phyloP scores from a whole-genome alignment of 2,113 vertebrate species.

The Limnothrissa miodon region DNA sequence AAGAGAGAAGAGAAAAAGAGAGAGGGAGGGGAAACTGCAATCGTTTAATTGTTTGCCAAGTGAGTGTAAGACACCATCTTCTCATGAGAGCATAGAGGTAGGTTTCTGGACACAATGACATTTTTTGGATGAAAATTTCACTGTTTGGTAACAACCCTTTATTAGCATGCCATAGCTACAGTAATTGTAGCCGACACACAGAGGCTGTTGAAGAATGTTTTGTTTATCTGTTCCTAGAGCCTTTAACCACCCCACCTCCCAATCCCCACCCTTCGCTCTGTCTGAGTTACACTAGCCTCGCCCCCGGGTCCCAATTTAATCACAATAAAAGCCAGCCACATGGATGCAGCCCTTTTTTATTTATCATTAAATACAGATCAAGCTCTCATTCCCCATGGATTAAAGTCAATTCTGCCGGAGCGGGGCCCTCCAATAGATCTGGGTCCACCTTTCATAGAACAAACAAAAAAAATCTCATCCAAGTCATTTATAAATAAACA shows the following conservation, averaged over 20 bases:
- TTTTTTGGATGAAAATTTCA: slow-evolving; percentile 25
- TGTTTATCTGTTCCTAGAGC: slow-evolving; percentile 9
- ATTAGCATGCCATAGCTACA: slow-evolving; percentile 50
- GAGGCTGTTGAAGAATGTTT: slow-evolving; percentile 41
- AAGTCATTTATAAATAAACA: slow-evolving; percentile 39
- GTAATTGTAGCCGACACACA: slow-evolving; percentile 46
- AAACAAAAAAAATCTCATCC: slow-evolving; percentile 33
- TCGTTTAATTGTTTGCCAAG: slow-evolving; percentile 35
- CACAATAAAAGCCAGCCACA: slow-evolving; percentile 35
- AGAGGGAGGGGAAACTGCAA: not conserved
- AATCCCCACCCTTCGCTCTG: not conserved
- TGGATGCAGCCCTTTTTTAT: slow-evolving; percentile 64
- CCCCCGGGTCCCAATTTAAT: slow-evolving; percentile 43
- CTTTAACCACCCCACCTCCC: slow-evolving; percentile 17
- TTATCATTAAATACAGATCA: slow-evolving; percentile 69
- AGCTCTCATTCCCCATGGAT: slow-evolving; percentile 43
- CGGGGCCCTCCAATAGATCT: slow-evolving; percentile 20
- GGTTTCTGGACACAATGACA: slow-evolving; percentile 5
- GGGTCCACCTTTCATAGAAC: slow-evolving; percentile 26
- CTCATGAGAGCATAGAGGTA: slow-evolving; percentile 24
- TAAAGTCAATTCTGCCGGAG: slow-evolving; percentile 29
- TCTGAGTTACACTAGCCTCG: slow-evolving; percentile 38
- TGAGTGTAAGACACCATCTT: slow-evolving; percentile 40
- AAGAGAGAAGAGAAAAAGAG: not conserved
- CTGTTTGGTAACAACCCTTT: slow-evolving; percentile 48